phyloP scores from a whole-genome alignment of 2,113 vertebrate genomes.

The Dromiciops gliroides region DNA sequence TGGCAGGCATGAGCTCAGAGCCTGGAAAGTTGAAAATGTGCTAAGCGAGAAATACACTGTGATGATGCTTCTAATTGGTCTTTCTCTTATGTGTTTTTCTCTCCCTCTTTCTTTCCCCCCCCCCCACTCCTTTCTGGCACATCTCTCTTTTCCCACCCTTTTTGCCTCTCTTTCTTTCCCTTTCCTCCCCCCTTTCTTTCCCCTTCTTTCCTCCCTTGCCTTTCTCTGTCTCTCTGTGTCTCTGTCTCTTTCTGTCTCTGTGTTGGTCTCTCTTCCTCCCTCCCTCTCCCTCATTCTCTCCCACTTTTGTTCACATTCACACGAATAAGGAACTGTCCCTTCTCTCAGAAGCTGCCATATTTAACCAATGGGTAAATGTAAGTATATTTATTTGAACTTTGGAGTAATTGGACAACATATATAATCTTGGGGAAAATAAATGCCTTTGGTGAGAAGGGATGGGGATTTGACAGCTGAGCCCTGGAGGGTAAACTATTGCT shows the following conservation, averaged over 20 bases:
- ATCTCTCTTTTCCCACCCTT: too few relatives aligned
- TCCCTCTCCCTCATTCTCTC: conserved; percentile 42
- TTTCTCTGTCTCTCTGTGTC: background rate
- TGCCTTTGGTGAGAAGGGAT: too few relatives aligned
- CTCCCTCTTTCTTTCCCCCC: fast-evolving
- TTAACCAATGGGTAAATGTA: conserved; percentile 90
- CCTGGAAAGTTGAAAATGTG: background rate
- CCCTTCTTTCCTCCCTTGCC: too few relatives aligned
- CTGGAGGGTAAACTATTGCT: background rate
- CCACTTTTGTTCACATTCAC: background rate
- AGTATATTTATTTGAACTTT: conserved; percentile 78
- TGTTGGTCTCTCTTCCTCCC: conserved; percentile 31
- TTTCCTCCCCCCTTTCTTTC: too few relatives aligned
- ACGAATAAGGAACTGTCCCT: conserved; percentile 87
- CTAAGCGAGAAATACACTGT: background rate
- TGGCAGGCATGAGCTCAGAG: background rate
- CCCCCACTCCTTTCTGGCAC: too few relatives aligned
- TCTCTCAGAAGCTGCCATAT: conserved; percentile 86
- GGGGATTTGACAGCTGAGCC: background rate
- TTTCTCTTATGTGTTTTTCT: background rate
- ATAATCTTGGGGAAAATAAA: background rate
- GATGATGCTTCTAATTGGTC: background rate
- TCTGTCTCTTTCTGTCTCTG: background rate
- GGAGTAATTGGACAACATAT: background rate
- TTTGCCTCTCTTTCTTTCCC: too few relatives aligned